Conservation (phyloP, 2,113 vertebrate species). For the Psophia crepitans region DNA sequence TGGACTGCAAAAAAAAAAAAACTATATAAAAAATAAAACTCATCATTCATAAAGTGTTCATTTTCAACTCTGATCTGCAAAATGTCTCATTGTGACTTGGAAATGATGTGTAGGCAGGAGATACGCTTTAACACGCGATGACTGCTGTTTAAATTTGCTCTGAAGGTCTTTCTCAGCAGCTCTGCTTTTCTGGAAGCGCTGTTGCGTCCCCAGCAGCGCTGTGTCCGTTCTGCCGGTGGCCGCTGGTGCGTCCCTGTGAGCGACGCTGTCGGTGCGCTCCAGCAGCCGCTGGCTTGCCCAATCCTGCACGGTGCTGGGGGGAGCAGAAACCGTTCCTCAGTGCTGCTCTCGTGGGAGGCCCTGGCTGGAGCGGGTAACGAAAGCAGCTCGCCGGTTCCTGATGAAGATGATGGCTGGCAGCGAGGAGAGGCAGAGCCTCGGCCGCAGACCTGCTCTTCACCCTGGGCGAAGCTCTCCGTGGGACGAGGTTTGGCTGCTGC, state of each 20-base stretch:
- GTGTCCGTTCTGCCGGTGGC: not conserved
- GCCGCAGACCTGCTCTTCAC: not conserved
- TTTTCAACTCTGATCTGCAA: not conserved
- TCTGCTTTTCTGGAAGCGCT: not conserved
- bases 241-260: not conserved
- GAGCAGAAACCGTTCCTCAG: not conserved
- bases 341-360: not conserved
- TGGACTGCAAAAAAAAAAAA: not conserved
- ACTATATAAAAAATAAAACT: not conserved
- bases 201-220: not conserved
- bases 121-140: not conserved
- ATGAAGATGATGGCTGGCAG: not conserved
- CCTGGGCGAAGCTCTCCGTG: not conserved
- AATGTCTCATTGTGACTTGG: not conserved
- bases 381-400: not conserved
- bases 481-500: not conserved
- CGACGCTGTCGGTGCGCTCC: no score
- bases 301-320: not conserved
- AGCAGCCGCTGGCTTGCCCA: fast-evolving
- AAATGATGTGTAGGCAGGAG: not conserved
- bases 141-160: not conserved
- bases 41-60: not conserved
- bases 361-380: not conserved
- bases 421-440: not conserved
- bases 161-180: not conserved